Base-by-base conservation (phyloP, 2,888 invertebrate species). In the Parthenolecanium corni region DNA sequence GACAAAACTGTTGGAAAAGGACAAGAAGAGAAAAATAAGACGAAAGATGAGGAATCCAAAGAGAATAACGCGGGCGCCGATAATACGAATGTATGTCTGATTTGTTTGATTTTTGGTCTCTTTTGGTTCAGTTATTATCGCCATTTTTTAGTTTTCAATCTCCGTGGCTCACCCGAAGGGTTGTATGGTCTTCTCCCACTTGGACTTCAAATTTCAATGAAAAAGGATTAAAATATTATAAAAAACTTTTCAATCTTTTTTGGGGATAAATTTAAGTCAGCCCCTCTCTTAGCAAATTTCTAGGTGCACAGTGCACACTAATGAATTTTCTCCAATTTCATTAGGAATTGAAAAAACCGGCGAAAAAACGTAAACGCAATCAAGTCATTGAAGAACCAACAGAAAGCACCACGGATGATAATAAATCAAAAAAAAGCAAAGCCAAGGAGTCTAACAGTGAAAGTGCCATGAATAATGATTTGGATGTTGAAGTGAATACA, bases 331-430 rank as follows among this genome's bases (percentile, higher is more conserved):
- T 16, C 14, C 3, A 18, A 42, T 42, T 14, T 49, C 11, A 21
- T 21, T 21, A 49, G 49, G 49, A 49, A 49, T 14, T 49, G 14
- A 49, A 49, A 21, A 49, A 49, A 23, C 49, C 49, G 12, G 49
- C 49, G 3, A 49, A 49, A 49, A 49, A 58, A 23, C 58, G 58
- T 21, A 58, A 58, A 38, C 31, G 58, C 6, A 47, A 58, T 38
- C 58, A 47, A 38, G 31, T 58, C 16, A 23, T 49, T 14, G 49
- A 49, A 2, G 49, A 49, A 23, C 23, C 5, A 23, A 6, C 18
- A 21, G 49, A 23, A 49, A 21, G 2, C 23, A 23, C 49, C 5
- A n/a, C n/a, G n/a, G 23, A 49, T 14, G 49, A 49, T 3, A 14
- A 11, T 3, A 49, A 21, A 49, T 23, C 20, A 11, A 20, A 49